These are phyloP conservation scores for Brenthis ino DNA, from an alignment of 2,888 invertebrate species.

Conservation along the genomic window DNA sequence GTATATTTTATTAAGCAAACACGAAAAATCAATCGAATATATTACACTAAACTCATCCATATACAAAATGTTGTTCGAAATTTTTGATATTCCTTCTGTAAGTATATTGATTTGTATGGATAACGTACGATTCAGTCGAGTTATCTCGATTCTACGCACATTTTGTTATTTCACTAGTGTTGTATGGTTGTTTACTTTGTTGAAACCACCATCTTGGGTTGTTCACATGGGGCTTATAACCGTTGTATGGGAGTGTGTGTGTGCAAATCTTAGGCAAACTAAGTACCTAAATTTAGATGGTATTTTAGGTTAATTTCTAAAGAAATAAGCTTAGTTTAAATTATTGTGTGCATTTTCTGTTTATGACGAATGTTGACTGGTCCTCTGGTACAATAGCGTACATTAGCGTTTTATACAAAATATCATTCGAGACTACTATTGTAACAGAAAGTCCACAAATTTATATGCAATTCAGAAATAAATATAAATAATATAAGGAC, in stretches of 20 bases:
- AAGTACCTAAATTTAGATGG: constrained; percentile 72
- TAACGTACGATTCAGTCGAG: not conserved
- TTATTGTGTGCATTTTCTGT: constrained; percentile 81
- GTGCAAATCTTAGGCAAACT: constrained; percentile 65
- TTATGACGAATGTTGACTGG: constrained; percentile 62
- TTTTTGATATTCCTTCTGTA: constrained; percentile 3
- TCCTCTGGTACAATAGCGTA: constrained; percentile 74
- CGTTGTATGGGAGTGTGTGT: constrained; percentile 67
- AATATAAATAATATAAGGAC: constrained; percentile 79
- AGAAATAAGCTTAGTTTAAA: constrained; percentile 73
- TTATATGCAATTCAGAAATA: constrained; percentile 81
- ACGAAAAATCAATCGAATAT: no score
- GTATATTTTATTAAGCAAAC: no score
- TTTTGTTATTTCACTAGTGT: constrained; percentile 49
- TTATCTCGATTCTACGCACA: constrained; percentile 28
- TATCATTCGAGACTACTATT: constrained; percentile 79
- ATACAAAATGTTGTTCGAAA: not conserved
- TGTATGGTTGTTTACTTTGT: not conserved
- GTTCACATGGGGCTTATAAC: not conserved
- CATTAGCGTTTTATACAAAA: constrained; percentile 77
- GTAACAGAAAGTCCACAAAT: constrained; percentile 82
- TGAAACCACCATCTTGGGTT: not conserved
- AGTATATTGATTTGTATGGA: no score
- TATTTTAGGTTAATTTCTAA: constrained; percentile 75
- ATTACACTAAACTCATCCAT: no score